phyloP scores from a whole-genome alignment of 2,113 vertebrate genomes.

The Muntiacus reevesi region DNA sequence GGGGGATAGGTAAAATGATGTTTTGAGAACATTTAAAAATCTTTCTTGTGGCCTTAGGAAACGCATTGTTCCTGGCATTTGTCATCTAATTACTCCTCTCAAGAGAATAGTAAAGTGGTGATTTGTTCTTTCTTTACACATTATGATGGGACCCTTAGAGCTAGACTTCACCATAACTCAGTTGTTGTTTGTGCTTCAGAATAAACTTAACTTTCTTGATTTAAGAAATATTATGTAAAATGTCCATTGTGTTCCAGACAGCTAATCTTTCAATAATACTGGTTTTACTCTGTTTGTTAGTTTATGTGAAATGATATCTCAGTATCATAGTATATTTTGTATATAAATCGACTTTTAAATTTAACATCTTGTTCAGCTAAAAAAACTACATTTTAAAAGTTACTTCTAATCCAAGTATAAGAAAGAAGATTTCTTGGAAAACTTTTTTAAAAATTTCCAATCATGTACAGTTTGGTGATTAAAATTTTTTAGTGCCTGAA shows the following conservation, averaged over 20 bases:
- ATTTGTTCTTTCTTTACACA: constrained; percentile 41
- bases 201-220: neutral
- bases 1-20: neutral
- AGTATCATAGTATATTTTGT: neutral
- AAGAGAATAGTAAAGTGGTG: neutral
- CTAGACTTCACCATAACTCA: neutral
- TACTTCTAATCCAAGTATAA: constrained; percentile 22
- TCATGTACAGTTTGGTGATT: neutral
- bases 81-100: constrained; percentile 24
- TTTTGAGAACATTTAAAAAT: constrained; percentile 8
- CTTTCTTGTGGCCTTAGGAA: constrained; percentile 5
- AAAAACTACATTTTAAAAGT: constrained; percentile 33
- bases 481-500: constrained; percentile 6
- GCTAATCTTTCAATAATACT: neutral
- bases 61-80: constrained; percentile 4
- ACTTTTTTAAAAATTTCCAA: neutral
- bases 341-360: neutral
- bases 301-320: constrained; percentile 27
- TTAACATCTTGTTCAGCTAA: constrained; percentile 13
- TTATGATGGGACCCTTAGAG: neutral
- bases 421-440: neutral
- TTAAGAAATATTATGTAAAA: constrained; percentile 32
- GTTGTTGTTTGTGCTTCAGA: constrained; percentile 21
- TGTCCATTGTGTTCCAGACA: neutral
- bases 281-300: neutral